These are phyloP conservation scores for Orchesellides sinensis DNA, from an alignment of 2,888 invertebrate genomes.

Conservation along the genomic window DNA sequence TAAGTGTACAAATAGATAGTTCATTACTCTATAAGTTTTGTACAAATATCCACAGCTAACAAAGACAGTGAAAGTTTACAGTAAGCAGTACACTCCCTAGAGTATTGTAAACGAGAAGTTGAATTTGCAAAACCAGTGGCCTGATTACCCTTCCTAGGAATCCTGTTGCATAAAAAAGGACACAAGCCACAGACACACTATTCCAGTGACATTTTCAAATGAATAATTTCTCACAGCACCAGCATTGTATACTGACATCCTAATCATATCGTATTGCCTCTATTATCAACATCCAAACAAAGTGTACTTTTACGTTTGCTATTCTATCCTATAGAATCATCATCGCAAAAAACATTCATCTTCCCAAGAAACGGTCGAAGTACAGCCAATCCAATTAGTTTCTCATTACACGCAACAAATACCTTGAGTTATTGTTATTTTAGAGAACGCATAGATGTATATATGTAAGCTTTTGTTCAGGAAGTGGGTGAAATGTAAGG, in stretches of 20 bases:
- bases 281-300: background rate
- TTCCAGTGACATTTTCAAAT: background rate
- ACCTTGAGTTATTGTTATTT: conserved; percentile 60
- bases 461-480: background rate
- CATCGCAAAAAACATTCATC: conserved; percentile 3
- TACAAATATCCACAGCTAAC: no score
- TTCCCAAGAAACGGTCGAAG: conserved; percentile 7
- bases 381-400: conserved; percentile 64
- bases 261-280: background rate
- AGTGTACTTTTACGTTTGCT: background rate
- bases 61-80: no score
- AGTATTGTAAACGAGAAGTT: background rate
- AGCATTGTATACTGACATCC: background rate
- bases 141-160: conserved; percentile 1
- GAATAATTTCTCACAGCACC: background rate
- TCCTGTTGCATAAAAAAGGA: background rate
- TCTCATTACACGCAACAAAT: conserved; percentile 60
- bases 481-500: background rate
- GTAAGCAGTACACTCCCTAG: no score
- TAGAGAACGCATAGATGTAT: conserved; percentile 2
- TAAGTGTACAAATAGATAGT: no score
- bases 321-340: background rate
- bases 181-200: background rate
- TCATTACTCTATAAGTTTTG: no score
- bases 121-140: conserved; percentile 24